Base-by-base conservation (phyloP, 2,797 vertebrate species). In the Natrix natrix region DNA sequence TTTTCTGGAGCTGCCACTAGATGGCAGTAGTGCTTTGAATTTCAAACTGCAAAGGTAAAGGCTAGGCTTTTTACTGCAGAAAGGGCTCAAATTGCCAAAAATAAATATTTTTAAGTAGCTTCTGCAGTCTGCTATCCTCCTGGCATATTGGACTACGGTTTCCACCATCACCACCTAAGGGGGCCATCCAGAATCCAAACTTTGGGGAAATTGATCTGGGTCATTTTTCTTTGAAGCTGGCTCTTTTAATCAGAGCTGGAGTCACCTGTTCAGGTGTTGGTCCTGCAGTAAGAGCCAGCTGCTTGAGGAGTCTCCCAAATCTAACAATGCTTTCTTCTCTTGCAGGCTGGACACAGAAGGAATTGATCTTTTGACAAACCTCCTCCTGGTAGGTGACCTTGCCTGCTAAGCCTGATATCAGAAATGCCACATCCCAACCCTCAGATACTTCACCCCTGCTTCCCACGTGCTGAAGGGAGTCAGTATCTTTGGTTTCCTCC, bases 291-390 rank as follows among this genome's bases (percentile, higher is more conserved):
- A 87, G 22, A 61, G 3, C 17, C 56, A 43, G n/a, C 26, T 89
- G 66, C 43, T 17, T 55, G 28, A n/a, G 13, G 74, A 86, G n/a
- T 32, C 3, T 66, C 37, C 26, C 88, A 92, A 55, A 90, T 43
- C 20, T 26, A 26, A 43, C 28, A 78, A 0, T 16, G 54, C 13
- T 89, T 26, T 91, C 32, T 78, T 92, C 20, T 93, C 26, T 96
- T 97, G 59, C 94, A 99, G 99, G 96, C 96, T 99, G 97, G 99
- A 99, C 96, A 97, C 98, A 0, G 99, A 99, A 55, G 99, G 99
- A 91, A 99, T 99, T 0, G 98, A 98, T 92, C 96, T 99, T 92
- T 97, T 99, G 92, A 96, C 96, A 86, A 98, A 97, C 87, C 97
- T 99, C n/a, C 97, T 99, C 24, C 94, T 98, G 98, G 99, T 99